These are phyloP conservation scores for Rhinoderma darwinii DNA, from an alignment of 2,113 vertebrate genomes.

Conservation along the genomic window DNA sequence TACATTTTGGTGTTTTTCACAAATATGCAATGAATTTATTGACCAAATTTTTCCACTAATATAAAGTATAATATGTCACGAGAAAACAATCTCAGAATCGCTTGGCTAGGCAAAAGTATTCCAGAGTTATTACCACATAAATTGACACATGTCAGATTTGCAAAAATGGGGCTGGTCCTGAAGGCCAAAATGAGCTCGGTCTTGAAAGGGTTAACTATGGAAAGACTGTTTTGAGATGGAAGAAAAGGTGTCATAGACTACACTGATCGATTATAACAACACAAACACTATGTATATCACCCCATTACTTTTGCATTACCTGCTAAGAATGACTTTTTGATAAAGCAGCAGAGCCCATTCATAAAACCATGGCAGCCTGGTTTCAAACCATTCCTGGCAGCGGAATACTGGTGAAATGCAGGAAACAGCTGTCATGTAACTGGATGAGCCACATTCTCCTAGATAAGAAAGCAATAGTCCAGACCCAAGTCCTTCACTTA, in stretches of 20 bases:
- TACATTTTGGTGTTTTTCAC: too few relatives aligned
- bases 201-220: not conserved
- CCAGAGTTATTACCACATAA: too few relatives aligned
- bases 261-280: not conserved
- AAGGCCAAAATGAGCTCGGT: too few relatives aligned
- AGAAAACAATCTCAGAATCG: too few relatives aligned
- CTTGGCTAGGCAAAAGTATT: too few relatives aligned
- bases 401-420: slow-evolving; percentile 86
- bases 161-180: too few relatives aligned
- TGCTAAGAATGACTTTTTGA: slow-evolving; percentile 80
- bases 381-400: slow-evolving; percentile 84
- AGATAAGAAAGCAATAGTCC: slow-evolving; percentile 85
- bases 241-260: not conserved
- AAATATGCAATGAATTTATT: too few relatives aligned
- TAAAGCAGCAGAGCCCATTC: slow-evolving; percentile 77
- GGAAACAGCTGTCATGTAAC: slow-evolving; percentile 77
- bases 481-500: slow-evolving; percentile 86
- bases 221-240: not conserved
- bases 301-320: slow-evolving; percentile 69
- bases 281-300: not conserved
- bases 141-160: too few relatives aligned
- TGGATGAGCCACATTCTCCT: slow-evolving; percentile 86
- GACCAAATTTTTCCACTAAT: too few relatives aligned
- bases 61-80: too few relatives aligned
- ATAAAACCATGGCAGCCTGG: slow-evolving; percentile 75